Evolutionary conservation across 2,888 invertebrate species (phyloP), one percentile per base, ranked within the genome.

Genomic region (Lithophane socia): DNA sequence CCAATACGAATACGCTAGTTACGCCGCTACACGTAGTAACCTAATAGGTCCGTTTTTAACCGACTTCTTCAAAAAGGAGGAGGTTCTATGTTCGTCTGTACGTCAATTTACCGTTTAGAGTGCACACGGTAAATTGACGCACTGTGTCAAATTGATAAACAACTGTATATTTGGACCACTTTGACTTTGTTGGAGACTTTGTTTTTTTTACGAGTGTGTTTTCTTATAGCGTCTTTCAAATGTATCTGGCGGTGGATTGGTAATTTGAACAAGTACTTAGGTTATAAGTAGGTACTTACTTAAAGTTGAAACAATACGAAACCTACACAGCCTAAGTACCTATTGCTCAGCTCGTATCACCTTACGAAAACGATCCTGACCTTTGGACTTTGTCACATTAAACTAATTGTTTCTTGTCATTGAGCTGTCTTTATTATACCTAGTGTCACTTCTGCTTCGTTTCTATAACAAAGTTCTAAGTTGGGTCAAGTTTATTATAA

Each of bases 311-410:
- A 65, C 75, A 75, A 77, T 44, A 37, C 65, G 49, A 54, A 21
- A 42, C 42, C 16, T 58, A 9, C 3, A 42, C 16, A n/a, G 37
- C 9, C 5, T 54, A 56, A 77, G 64, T 49, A 42, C 42, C 16
- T 29, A 29, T 29, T 42, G 21, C 49, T 65, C 16, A 16, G 21
- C 5, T 73, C 12, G 24, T 66, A 61, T 67, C 60, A 37, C 0
- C 18, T 79, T 63, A 54, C 13, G 63, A 18, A 56, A 63, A 16
- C 47, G 44, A 79, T 54, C 60, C n/a, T n/a, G n/a, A 12, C 44
- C 16, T 21, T 61, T 37, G 47, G 58, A 67, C 29, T 16, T 68
- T 18, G 58, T 44, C 52, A 24, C n/a, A 79, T 44, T 8, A 58
- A 65, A 21, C 24, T 37, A 37, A 37, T 56, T 4, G n/a, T 18